Evolutionary conservation across 2,113 vertebrate genomes (phyloP).

Genomic region (Ammodytes dubius): DNA sequence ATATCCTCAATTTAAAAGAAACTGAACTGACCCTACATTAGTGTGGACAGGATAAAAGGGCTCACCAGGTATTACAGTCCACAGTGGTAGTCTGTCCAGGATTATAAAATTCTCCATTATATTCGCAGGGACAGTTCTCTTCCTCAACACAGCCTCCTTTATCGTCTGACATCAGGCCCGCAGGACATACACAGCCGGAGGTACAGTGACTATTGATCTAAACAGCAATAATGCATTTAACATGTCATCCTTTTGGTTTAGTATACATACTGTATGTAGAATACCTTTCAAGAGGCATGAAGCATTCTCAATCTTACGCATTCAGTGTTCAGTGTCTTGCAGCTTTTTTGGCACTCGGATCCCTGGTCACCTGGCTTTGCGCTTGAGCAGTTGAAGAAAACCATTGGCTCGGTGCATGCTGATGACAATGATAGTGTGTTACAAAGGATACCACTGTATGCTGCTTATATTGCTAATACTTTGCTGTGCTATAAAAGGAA

Average conservation of each 20-base stretch:
- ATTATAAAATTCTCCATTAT: constrained; percentile 86
- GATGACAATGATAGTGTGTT: constrained; percentile 43
- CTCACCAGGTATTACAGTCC: constrained; percentile 94
- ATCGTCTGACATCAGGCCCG: constrained; percentile 85
- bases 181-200: constrained; percentile 93
- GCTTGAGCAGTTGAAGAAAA: constrained; percentile 88
- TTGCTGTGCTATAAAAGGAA: background rate
- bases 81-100: constrained; percentile 86
- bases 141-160: constrained; percentile 86
- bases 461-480: background rate
- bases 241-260: background rate
- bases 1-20: background rate
- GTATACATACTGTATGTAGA: background rate
- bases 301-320: constrained; percentile 86
- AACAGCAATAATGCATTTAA: constrained; percentile 24
- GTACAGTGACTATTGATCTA: constrained; percentile 88
- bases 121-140: constrained; percentile 89
- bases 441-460: background rate
- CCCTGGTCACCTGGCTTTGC: constrained; percentile 74
- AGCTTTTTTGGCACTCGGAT: constrained; percentile 91
- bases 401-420: constrained; percentile 91
- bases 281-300: background rate
- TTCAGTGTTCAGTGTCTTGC: constrained; percentile 87
- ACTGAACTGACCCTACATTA: too few species aligned
- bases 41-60: background rate